Evolutionary conservation across 2,113 vertebrate species (phyloP).

Genomic region (Dromaius novaehollandiae): DNA sequence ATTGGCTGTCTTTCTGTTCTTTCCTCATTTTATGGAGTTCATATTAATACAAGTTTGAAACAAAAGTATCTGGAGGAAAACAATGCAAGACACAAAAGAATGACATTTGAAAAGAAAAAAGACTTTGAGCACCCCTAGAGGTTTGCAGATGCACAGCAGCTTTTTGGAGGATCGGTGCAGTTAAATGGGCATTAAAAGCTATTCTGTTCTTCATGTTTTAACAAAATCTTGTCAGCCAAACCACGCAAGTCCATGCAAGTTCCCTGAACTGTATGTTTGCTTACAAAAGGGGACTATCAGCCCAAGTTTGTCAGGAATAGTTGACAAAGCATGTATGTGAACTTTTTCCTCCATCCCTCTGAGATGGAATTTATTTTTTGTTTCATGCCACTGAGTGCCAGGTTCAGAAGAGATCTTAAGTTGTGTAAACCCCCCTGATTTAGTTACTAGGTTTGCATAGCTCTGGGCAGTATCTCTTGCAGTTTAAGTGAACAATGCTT

Average conservation of each 20-base stretch:
- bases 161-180: fast-evolving
- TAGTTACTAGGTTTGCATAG: neutral
- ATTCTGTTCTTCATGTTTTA: neutral
- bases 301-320: neutral
- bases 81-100: neutral
- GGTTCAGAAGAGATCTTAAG: neutral
- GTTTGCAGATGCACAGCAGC: neutral
- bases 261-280: neutral
- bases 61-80: neutral
- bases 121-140: constrained; percentile 15
- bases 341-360: neutral
- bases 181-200: neutral
- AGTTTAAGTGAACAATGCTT: neutral
- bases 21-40: neutral
- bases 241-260: neutral
- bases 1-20: neutral
- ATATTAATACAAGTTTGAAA: neutral
- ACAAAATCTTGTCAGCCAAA: neutral
- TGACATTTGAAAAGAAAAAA: neutral
- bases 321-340: neutral
- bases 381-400: neutral
- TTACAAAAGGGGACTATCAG: neutral
- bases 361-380: neutral
- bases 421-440: neutral
- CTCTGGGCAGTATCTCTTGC: neutral